These are phyloP conservation scores for Drosophila cardini DNA, from an alignment of 1,140 invertebrate species.

Conservation along the genomic window DNA sequence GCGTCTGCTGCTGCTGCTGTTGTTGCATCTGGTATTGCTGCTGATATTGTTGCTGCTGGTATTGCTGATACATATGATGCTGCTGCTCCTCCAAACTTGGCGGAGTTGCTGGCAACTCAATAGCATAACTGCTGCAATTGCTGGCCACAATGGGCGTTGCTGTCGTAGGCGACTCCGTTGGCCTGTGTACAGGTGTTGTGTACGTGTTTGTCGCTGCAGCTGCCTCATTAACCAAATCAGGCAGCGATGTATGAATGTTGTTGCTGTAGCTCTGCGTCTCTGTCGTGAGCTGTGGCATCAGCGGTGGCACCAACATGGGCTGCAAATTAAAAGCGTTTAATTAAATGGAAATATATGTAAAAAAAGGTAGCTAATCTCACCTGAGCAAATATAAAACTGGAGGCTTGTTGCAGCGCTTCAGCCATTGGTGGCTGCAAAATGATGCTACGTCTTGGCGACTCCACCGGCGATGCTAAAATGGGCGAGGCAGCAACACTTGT, in stretches of 20 bases:
- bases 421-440: slow-evolving; percentile 85
- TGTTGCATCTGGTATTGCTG: slow-evolving; percentile 24
- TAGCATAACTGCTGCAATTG: slow-evolving; percentile 53
- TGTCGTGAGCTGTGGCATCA: slow-evolving; percentile 2
- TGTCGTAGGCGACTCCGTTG: background rate
- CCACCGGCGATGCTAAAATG: slow-evolving; percentile 56
- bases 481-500: slow-evolving; percentile 26
- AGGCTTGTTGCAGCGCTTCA: slow-evolving; percentile 80
- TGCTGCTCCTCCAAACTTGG: slow-evolving; percentile 39
- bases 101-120: slow-evolving; percentile 59
- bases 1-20: slow-evolving; percentile 45
- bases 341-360: background rate
- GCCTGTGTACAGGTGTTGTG: slow-evolving; percentile 38
- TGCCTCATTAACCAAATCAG: slow-evolving; percentile 70
- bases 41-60: slow-evolving; percentile 23
- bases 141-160: slow-evolving; percentile 35
- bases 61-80: slow-evolving; percentile 28
- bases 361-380: slow-evolving; percentile 9
- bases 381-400: slow-evolving; percentile 70
- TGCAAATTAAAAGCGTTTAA: slow-evolving; percentile 10
- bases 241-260: slow-evolving; percentile 39
- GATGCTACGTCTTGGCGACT: slow-evolving; percentile 85
- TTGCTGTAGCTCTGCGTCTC: slow-evolving; percentile 17
- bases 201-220: slow-evolving; percentile 33
- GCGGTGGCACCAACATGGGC: slow-evolving; percentile 54